Evolutionary conservation across 1,140 invertebrate species (phyloP), one percentile per base, ranked within the genome.

Genomic region (Drosophila arizonae): DNA sequence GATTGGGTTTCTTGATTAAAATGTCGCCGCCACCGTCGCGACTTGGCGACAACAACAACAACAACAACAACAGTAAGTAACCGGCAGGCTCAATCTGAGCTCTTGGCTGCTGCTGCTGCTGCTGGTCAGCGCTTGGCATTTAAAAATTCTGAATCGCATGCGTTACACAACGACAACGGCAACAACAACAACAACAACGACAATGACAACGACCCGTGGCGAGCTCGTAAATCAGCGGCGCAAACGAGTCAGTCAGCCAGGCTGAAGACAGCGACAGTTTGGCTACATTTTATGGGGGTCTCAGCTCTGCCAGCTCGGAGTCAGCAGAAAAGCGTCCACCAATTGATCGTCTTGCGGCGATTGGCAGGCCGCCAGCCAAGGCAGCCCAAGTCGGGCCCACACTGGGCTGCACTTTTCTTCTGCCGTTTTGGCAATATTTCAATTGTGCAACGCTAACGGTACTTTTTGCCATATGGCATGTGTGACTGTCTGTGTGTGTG

Each of bases 1-100:
- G 90, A 91, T 91, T 90, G 74, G 88, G 80, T 90, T 84, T 90
- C 80, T 90, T 90, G 88, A 90, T 90, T 90, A 90, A 90, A 90
- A 88, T 81, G 88, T 88, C 73, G 85, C 77, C 74, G 74, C 63
- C 70, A 71, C 79, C 82, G 82, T 69, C 67, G 75, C 46, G 48
- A 61, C 60, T 57, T 70, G 75, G 57, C 52, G 67, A 73, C 65
- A 68, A 62, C 72, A 57, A 39, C 65, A 70, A 24, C 48, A 65
- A 60, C 50, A 55, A 15, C 50, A 41, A 30, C 48, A 41, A 24
- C 21, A 2, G 3, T 2, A 24, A 3, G 50, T 36, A 28, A 24
- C 41, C 28, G 54, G 39, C 26, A 54, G 55, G 45, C 69, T 65
- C 36, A 51, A 52, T 28, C 50, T 52, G 62, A 57, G 72, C 56